Evolutionary conservation across 2,113 vertebrate species (phyloP).

Genomic region (Nibea coibor): DNA sequence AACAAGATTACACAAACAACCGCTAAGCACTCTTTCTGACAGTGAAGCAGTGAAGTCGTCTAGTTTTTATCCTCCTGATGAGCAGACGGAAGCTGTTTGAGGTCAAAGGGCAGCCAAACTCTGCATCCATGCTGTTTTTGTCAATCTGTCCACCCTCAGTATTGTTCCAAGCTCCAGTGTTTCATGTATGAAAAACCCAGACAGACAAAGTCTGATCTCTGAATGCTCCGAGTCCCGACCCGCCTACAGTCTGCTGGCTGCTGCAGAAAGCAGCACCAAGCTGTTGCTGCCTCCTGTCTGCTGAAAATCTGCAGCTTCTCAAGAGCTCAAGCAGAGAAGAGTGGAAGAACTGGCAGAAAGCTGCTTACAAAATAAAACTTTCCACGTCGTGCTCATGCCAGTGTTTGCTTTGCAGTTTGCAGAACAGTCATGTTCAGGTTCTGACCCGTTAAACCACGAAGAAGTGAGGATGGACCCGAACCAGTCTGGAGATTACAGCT

Average conservation of each 20-base stretch:
- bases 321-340: constrained; percentile 1
- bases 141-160: constrained; percentile 7
- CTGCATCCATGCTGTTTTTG: not conserved
- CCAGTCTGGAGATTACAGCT: not conserved
- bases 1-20: not conserved
- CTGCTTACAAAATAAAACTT: constrained; percentile 6
- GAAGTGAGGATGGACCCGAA: not conserved
- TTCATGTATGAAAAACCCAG: constrained; percentile 16
- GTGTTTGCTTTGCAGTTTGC: not conserved
- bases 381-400: not conserved
- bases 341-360: not conserved
- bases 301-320: constrained; percentile 21
- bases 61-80: not conserved
- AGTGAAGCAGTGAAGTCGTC: not conserved
- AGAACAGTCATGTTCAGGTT: not conserved
- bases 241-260: constrained; percentile 31
- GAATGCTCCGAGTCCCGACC: constrained; percentile 19
- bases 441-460: not conserved
- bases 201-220: constrained; percentile 18
- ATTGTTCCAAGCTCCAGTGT: not conserved
- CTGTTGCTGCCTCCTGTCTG: constrained; percentile 52
- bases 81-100: not conserved
- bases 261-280: constrained; percentile 36
- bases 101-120: not conserved
- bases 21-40: not conserved